A percentile compares a stretch with the other conserved stretches of the same genome.
Evolutionary conservation across 1,140 invertebrate species (phyloP).

Genomic region (Neodiprion virginianus): DNA sequence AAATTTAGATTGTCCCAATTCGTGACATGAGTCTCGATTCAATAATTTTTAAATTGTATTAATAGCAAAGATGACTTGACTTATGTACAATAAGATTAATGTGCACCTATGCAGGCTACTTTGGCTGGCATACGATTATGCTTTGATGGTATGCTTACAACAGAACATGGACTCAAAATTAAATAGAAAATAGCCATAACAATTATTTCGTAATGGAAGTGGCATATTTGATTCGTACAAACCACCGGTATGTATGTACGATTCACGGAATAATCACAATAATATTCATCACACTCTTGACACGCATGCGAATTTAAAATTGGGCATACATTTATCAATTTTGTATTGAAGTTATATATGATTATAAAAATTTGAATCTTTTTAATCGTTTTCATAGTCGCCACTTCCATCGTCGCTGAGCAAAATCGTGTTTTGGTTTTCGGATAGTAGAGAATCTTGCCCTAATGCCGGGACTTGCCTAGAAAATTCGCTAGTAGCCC

Average conservation of each 20-base stretch:
- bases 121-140: background rate
- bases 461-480: conserved; percentile 60
- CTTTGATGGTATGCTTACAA: background rate
- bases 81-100: background rate
- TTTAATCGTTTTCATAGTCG: conserved; percentile 39
- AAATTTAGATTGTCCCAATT: background rate
- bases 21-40: background rate
- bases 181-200: too few relatives aligned
- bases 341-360: background rate
- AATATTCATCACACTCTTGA: too few relatives aligned
- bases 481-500: conserved; percentile 72
- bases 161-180: background rate
- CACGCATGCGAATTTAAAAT: too few relatives aligned
- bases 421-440: conserved; percentile 46
- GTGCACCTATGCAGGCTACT: background rate
- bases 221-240: too few relatives aligned
- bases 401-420: conserved; percentile 37
- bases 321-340: too few relatives aligned
- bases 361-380: background rate
- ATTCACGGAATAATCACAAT: too few relatives aligned
- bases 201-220: too few relatives aligned
- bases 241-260: too few relatives aligned
- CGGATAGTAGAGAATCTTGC: conserved; percentile 47
- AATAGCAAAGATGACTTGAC: background rate
- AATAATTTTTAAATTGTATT: background rate